Percentiles rank a stretch among this genome's conserved stretches.
phyloP scores from a whole-genome alignment of 2,888 invertebrate species.

The Darwinula stevensoni region DNA sequence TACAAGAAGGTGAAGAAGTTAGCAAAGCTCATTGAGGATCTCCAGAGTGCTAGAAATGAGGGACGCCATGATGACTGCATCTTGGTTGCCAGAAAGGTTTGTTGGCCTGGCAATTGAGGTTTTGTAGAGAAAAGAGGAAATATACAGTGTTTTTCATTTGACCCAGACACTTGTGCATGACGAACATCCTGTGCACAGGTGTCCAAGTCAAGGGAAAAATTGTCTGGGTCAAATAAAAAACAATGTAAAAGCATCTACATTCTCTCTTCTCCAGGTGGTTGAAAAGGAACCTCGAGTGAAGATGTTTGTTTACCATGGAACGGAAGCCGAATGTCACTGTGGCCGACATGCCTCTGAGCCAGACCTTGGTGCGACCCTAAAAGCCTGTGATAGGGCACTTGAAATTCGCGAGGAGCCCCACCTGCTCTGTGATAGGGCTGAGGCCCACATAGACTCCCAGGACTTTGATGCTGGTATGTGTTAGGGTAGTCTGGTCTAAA shows the following conservation, averaged over 20 bases:
- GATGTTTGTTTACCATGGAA: too few species aligned
- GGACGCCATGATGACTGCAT: constrained; percentile 36
- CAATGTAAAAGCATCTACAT: neutral
- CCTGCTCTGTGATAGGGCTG: constrained; percentile 63
- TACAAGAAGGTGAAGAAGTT: constrained; percentile 89
- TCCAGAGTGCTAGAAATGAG: constrained; percentile 27
- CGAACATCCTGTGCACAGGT: neutral
- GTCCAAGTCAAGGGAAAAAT: neutral
- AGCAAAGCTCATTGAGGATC: constrained; percentile 38
- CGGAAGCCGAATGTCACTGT: too few species aligned
- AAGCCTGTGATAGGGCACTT: constrained; percentile 46
- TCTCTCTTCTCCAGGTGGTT: too few species aligned
- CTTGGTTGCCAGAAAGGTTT: constrained; percentile 30
- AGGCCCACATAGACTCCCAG: constrained; percentile 62
- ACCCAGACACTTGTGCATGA: too few species aligned
- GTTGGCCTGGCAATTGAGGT: too few species aligned
- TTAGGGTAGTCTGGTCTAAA: too few species aligned
- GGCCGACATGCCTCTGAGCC: too few species aligned
- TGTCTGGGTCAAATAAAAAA: constrained; percentile 4
- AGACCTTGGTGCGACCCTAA: constrained; percentile 48
- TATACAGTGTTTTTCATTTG: constrained; percentile 1
- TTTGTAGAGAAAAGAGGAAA: constrained; percentile 18
- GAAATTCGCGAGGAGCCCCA: constrained; percentile 39
- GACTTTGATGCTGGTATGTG: constrained; percentile 66
- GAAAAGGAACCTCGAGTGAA: too few species aligned